A percentile compares a stretch with the other conserved stretches of the same genome.
phyloP scores from a whole-genome alignment of 2,797 vertebrate genomes.

The Sebastes jordani region DNA sequence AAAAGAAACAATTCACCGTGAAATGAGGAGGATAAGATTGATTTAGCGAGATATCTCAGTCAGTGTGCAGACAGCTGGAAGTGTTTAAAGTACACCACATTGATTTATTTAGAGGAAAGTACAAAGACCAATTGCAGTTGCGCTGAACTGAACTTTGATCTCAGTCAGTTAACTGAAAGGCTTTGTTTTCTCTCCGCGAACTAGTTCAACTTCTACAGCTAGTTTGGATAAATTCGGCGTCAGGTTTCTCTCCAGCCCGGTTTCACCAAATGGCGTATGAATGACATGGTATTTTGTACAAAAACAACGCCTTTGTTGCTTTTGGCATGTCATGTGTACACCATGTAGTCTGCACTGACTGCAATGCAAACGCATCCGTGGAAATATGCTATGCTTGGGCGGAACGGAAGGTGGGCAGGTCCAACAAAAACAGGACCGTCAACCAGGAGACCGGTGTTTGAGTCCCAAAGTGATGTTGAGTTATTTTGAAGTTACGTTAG shows the following conservation, averaged over 20 bases:
- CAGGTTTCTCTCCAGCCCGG: background rate
- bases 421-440: background rate
- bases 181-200: background rate
- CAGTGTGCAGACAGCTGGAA: background rate
- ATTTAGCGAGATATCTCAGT: slow-evolving; percentile 35
- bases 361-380: too few relatives aligned
- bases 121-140: background rate
- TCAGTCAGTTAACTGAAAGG: background rate
- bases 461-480: background rate
- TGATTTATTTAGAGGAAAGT: slow-evolving; percentile 32
- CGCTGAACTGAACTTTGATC: background rate
- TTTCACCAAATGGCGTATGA: too few relatives aligned
- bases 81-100: background rate
- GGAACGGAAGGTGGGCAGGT: background rate
- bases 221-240: background rate
- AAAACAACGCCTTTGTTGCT: too few relatives aligned
- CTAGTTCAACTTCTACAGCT: background rate
- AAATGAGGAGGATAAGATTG: slow-evolving; percentile 64
- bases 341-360: too few relatives aligned
- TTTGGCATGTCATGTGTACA: too few relatives aligned
- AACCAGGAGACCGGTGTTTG: background rate
- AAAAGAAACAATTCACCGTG: slow-evolving; percentile 53
- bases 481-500: too few relatives aligned
- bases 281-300: too few relatives aligned
- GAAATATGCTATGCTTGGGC: background rate